Base-by-base conservation (phyloP, 2,888 invertebrate genomes). In the Melieria omissa region DNA sequence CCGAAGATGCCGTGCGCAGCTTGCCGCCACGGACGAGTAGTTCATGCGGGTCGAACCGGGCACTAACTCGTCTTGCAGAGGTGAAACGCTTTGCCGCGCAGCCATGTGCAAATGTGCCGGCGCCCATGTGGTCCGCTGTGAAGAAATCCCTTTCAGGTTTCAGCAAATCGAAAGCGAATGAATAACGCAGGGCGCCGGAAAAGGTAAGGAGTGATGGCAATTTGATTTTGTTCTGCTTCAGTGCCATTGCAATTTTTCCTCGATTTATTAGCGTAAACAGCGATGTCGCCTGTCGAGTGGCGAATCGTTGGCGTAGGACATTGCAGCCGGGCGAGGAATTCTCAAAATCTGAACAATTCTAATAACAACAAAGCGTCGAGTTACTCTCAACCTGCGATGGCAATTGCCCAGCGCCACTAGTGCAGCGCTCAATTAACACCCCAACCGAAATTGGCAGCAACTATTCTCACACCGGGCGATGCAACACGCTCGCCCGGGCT, bases 211-310 rank as follows among this genome's bases (percentile, higher is more conserved):
- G 10, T 55, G 29, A 29, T 29, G 29, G 44, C 49, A 49, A 42
- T 68, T 61, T 5, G 47, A 70, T 47, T 69, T 69, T 46, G 69
- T 55, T 67, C 64, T 57, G 74, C 73, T 74, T 74, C 58, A 73
- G 46, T 76, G 64, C 71, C 72, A 78, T 75, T 78, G 75, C 77
- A 75, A 68, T 71, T 73, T 70, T 62, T 55, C 14, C n/a, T 71
- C 68, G 65, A 75, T 74, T 76, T 58, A 79, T 80, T 78, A 76
- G 76, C 77, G 76, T 79, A 74, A 44, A 47, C 16, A 44, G 47
- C 14, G 54, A 54, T 14, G 65, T 16, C 7, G n/a, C 29, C 29
- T 29, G 29, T 29, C 29, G 2, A 29, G 29, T 29, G 29, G 29
- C 29, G 29, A 29, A 29, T 29, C 29, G 1, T 29, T 29, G 29